Conservation (phyloP, 2,113 vertebrate species). For the Embiotoca jacksoni region DNA sequence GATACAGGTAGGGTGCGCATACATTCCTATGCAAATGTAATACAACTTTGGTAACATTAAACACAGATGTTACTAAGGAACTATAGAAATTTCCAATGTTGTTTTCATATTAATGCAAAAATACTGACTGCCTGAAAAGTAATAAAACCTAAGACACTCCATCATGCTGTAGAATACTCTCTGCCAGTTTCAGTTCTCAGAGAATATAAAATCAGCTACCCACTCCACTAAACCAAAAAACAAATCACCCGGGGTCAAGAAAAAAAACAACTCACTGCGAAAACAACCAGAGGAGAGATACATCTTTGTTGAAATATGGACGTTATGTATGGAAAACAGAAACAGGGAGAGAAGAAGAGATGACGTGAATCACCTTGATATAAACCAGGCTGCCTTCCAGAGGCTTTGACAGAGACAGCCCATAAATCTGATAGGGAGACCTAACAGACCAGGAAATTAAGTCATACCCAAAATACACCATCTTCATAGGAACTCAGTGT, state of each 20-base stretch:
- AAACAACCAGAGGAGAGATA: slow-evolving; percentile 32
- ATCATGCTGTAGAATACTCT: background rate
- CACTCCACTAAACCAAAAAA: background rate
- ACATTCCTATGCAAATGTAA: background rate
- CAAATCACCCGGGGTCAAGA: slow-evolving; percentile 29
- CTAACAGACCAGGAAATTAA: slow-evolving; percentile 54
- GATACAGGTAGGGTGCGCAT: background rate
- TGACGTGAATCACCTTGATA: slow-evolving; percentile 48
- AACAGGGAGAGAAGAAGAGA: slow-evolving; percentile 19
- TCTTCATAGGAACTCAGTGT: slow-evolving; percentile 25
- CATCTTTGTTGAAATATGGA: slow-evolving; percentile 32
- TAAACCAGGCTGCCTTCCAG: slow-evolving; percentile 63
- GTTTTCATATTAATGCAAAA: slow-evolving; percentile 10
- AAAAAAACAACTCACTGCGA: slow-evolving; percentile 1
- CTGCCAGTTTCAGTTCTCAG: background rate
- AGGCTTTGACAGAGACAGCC: slow-evolving; percentile 45
- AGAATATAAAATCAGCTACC: slow-evolving; percentile 21
- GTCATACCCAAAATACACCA: slow-evolving; percentile 49
- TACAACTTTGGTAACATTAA: background rate
- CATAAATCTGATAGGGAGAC: slow-evolving; percentile 63
- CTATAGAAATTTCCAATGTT: background rate
- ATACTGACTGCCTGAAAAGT: background rate
- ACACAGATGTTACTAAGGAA: background rate
- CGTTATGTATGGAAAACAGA: slow-evolving; percentile 40
- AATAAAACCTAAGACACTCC: background rate